Conservation (phyloP, 2,888 invertebrate genomes). For the Smittia sp. region DNA sequence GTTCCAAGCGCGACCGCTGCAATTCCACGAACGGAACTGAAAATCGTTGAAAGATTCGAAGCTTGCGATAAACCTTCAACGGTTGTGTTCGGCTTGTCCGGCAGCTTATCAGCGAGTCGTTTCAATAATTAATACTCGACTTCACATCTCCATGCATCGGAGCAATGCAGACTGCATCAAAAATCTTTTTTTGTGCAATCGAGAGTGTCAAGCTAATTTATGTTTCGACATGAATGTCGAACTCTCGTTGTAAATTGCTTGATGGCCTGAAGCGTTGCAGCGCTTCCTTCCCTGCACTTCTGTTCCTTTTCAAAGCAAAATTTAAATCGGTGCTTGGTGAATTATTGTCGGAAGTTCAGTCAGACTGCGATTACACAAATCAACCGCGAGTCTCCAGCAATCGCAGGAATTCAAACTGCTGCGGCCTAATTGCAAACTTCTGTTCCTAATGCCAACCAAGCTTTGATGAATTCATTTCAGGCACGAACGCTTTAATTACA, state of each 20-base stretch:
- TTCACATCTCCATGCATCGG: neutral
- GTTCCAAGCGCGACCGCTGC: too few species aligned
- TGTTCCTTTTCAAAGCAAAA: neutral
- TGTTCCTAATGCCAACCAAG: too few species aligned
- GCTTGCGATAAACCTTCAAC: too few species aligned
- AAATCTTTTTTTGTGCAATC: neutral
- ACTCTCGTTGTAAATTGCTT: neutral
- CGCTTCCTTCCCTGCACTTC: neutral
- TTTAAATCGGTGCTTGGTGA: too few species aligned
- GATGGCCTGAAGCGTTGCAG: neutral
- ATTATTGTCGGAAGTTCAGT: too few species aligned
- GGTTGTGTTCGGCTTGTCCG: neutral
- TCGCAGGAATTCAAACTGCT: too few species aligned
- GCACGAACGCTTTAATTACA: neutral
- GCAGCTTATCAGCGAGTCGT: neutral
- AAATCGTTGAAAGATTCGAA: too few species aligned
- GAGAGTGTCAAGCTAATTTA: conserved; percentile 14
- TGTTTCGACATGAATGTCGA: conserved; percentile 23
- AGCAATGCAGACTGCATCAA: neutral
- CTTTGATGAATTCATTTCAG: neutral
- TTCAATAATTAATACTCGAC: conserved; percentile 21
- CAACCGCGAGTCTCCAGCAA: too few species aligned
- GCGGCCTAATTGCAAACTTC: too few species aligned
- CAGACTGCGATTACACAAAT: too few species aligned
- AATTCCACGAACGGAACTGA: too few species aligned